Conservation (phyloP, 2,888 invertebrate species). For the Neocrepidodera transversa region DNA sequence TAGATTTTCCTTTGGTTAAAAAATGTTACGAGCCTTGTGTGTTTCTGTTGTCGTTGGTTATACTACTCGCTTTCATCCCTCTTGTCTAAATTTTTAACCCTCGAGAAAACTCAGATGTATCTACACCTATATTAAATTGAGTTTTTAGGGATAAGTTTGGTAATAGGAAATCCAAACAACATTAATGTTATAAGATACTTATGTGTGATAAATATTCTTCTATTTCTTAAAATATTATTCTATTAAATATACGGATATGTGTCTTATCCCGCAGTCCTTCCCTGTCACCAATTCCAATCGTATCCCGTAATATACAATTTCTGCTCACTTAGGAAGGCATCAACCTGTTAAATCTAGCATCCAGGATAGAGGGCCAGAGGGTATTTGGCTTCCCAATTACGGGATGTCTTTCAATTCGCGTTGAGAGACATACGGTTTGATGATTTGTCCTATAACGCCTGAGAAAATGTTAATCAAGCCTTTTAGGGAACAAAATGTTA, state of each 20-base stretch:
- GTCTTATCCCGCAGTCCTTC: not conserved
- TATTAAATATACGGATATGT: not conserved
- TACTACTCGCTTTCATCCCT: too few species aligned
- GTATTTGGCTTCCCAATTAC: constrained; percentile 25
- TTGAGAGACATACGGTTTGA: not conserved
- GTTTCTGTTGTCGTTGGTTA: too few species aligned
- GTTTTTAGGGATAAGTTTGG: too few species aligned
- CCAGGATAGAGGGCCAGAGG: constrained; percentile 26
- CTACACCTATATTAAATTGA: too few species aligned
- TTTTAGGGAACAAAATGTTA: constrained; percentile 3
- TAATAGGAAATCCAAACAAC: too few species aligned
- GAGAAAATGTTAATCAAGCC: constrained; percentile 7
- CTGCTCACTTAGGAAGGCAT: constrained; percentile 46
- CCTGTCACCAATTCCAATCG: constrained; percentile 11
- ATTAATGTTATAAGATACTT: too few species aligned
- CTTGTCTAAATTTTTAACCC: too few species aligned
- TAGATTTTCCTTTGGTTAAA: too few species aligned
- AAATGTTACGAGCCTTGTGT: too few species aligned
- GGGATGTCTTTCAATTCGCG: constrained; percentile 22
- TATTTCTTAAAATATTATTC: not conserved
- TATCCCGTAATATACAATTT: constrained; percentile 46
- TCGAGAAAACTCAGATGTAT: too few species aligned
- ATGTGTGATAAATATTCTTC: too few species aligned
- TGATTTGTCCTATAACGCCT: not conserved
- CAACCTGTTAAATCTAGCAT: constrained; percentile 48